Percentiles rank a stretch among this genome's conserved stretches.
Conservation (phyloP, 2,113 vertebrate species). For the Myotis davidii region DNA sequence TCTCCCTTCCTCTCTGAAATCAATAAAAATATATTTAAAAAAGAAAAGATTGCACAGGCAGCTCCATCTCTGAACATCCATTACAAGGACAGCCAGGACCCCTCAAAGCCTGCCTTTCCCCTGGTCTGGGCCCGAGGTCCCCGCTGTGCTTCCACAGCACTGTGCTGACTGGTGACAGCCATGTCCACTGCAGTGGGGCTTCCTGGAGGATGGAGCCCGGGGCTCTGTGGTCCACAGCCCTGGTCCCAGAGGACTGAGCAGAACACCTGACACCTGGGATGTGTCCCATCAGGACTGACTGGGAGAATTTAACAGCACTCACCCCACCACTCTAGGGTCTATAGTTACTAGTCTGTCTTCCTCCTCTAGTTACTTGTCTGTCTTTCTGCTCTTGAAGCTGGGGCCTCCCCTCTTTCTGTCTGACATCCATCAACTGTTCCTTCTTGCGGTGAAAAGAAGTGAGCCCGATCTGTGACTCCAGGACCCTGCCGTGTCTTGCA, state of each 20-base stretch:
- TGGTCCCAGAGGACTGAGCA: neutral
- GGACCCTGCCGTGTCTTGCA: neutral
- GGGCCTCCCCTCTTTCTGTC: neutral
- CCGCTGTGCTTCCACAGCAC: rapidly evolving
- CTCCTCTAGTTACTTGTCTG: neutral
- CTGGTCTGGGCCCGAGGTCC: neutral
- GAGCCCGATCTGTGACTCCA: rapidly evolving
- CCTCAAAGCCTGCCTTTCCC: neutral
- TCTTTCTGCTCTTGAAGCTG: neutral
- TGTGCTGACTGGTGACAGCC: rapidly evolving
- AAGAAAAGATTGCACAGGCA: too few relatives aligned
- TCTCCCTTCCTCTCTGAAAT: too few relatives aligned
- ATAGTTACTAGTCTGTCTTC: neutral
- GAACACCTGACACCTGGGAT: rapidly evolving
- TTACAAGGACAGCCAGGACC: rapidly evolving
- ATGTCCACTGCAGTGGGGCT: rapidly evolving
- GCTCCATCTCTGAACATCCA: neutral
- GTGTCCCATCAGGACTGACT: neutral
- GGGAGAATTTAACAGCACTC: neutral
- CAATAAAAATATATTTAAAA: too few relatives aligned
- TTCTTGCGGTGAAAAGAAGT: rapidly evolving
- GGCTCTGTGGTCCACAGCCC: neutral
- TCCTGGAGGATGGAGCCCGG: neutral
- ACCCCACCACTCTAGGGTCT: rapidly evolving
- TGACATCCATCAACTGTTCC: rapidly evolving